These are phyloP conservation scores for Synergus gifuensis DNA, from an alignment of 2,888 invertebrate genomes.

Conservation along the genomic window DNA sequence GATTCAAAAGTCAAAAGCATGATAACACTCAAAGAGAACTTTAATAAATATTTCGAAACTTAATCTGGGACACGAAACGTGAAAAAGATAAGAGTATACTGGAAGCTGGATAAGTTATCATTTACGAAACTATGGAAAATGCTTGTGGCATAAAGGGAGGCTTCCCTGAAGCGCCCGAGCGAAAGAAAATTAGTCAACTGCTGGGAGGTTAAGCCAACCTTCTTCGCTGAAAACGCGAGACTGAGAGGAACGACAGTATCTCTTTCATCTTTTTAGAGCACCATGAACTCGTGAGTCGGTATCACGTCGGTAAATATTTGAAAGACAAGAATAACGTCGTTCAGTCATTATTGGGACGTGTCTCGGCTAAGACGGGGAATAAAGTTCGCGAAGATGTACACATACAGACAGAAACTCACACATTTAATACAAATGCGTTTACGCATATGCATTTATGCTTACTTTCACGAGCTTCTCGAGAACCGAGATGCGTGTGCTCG, in stretches of 20 bases:
- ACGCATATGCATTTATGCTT: constrained; percentile 22
- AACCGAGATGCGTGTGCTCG: constrained; percentile 47
- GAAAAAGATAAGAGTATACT: constrained; percentile 24
- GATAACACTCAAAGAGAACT: no score
- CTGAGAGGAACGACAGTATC: constrained; percentile 22
- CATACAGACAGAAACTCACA: not conserved
- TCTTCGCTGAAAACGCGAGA: constrained; percentile 4
- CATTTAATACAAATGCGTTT: constrained; percentile 48
- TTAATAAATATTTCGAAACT: no score
- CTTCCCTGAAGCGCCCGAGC: constrained; percentile 16
- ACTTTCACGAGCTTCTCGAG: constrained; percentile 33
- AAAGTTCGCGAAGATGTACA: constrained; percentile 59
- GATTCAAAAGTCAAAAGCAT: no score
- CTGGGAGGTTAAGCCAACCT: constrained; percentile 49
- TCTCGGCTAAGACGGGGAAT: constrained; percentile 57
- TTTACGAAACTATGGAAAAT: constrained; percentile 36
- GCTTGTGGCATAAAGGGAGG: constrained; percentile 26
- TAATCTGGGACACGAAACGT: not conserved
- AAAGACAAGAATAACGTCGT: constrained; percentile 64
- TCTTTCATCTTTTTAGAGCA: constrained; percentile 64
- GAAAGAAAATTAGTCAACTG: constrained; percentile 43
- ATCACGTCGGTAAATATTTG: constrained; percentile 64
- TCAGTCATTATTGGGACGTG: constrained; percentile 69
- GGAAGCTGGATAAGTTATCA: constrained; percentile 43
- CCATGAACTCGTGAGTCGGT: constrained; percentile 51